These are phyloP conservation scores for Ligdia adustata DNA, from an alignment of 2,888 invertebrate genomes.

Conservation along the genomic window DNA sequence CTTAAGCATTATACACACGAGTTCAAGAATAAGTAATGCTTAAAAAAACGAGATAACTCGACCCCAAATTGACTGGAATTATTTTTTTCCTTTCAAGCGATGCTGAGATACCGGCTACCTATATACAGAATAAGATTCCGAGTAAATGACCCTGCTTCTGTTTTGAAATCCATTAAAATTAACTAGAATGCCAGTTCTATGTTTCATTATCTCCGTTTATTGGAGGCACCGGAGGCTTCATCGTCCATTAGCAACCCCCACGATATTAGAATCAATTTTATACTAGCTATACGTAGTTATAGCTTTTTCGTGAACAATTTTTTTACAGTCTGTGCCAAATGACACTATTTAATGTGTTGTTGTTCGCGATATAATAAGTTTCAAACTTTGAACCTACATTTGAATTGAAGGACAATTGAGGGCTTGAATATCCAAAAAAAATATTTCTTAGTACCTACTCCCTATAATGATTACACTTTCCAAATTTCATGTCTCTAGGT, in stretches of 20 bases:
- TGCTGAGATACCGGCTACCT: neutral
- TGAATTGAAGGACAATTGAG: neutral
- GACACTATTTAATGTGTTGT: neutral
- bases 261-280: constrained; percentile 25
- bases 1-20: too few relatives aligned
- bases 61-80: too few relatives aligned
- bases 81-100: too few relatives aligned
- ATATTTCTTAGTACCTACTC: too few relatives aligned
- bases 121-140: neutral
- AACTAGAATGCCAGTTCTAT: neutral
- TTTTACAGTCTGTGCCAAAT: neutral
- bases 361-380: too few relatives aligned
- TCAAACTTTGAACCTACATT: too few relatives aligned
- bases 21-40: too few relatives aligned
- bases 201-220: constrained; percentile 3
- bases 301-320: constrained; percentile 3
- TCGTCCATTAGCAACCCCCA: constrained; percentile 21
- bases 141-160: neutral
- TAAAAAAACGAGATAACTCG: too few relatives aligned
- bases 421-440: too few relatives aligned
- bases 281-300: neutral
- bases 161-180: neutral
- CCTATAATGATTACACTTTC: too few relatives aligned
- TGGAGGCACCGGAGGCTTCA: constrained; percentile 11
- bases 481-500: too few relatives aligned